Conservation (phyloP, 1,140 invertebrate genomes). For the Drosophila bocqueti region DNA sequence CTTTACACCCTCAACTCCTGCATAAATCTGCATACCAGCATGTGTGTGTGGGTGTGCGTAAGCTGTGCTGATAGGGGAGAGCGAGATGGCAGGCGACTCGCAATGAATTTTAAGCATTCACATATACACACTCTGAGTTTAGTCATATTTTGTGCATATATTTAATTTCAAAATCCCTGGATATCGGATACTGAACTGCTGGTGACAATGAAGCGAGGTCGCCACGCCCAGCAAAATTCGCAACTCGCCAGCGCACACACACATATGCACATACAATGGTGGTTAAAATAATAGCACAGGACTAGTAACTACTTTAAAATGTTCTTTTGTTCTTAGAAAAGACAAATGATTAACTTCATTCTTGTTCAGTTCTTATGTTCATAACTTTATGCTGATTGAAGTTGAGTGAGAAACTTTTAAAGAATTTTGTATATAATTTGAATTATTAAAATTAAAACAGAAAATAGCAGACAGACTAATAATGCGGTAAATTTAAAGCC, state of each 20-base stretch:
- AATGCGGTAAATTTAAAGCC: not conserved
- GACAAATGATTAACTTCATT: not conserved
- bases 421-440: not conserved
- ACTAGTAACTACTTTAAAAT: too few species aligned
- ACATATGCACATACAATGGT: slow-evolving; percentile 9
- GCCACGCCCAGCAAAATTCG: slow-evolving; percentile 41
- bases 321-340: not conserved
- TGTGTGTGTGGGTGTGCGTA: slow-evolving; percentile 13
- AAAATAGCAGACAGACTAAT: not conserved
- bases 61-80: not conserved
- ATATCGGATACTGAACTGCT: slow-evolving; percentile 24
- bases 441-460: not conserved
- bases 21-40: slow-evolving; percentile 20
- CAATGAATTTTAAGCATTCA: slow-evolving; percentile 66
- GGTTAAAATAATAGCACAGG: not conserved
- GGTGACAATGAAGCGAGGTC: slow-evolving; percentile 22
- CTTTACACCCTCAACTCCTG: slow-evolving; percentile 66
- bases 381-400: too few species aligned
- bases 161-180: slow-evolving; percentile 36
- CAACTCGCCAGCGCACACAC: slow-evolving; percentile 8
- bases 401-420: not conserved
- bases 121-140: slow-evolving; percentile 17
- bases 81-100: slow-evolving; percentile 35
- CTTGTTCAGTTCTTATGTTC: too few species aligned
- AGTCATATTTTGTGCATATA: slow-evolving; percentile 34